phyloP scores from a whole-genome alignment of 1,140 invertebrate genomes.

The Hycleus cichorii region DNA sequence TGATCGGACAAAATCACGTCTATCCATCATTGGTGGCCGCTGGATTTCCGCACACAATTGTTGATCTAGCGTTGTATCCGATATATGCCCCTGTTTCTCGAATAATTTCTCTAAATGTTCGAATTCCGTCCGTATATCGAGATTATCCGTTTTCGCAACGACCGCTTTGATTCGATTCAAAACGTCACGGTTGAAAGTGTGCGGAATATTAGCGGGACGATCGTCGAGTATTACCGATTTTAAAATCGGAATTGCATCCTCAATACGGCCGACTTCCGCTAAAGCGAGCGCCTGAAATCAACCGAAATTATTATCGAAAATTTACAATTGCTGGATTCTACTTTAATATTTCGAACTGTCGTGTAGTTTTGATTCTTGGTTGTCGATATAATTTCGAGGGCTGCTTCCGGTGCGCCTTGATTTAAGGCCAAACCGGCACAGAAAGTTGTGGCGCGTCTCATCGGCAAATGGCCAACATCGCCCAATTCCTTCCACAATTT shows the following conservation, averaged over 20 bases:
- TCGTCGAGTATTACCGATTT: slow-evolving; percentile 51
- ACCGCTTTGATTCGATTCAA: slow-evolving; percentile 41
- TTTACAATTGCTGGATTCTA: slow-evolving; percentile 29
- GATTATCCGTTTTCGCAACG: slow-evolving; percentile 34
- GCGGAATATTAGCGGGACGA: slow-evolving; percentile 40
- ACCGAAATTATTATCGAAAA: not conserved
- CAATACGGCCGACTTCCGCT: slow-evolving; percentile 50
- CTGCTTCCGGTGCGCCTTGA: slow-evolving; percentile 56
- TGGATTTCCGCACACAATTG: slow-evolving; percentile 39
- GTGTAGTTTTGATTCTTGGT: slow-evolving; percentile 52
- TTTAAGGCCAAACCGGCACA: slow-evolving; percentile 59
- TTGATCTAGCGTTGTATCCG: slow-evolving; percentile 36
- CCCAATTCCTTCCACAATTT: slow-evolving; percentile 53
- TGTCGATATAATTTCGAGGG: slow-evolving; percentile 56
- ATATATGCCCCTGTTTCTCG: slow-evolving; percentile 39
- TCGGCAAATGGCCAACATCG: slow-evolving; percentile 45
- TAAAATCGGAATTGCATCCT: slow-evolving; percentile 58
- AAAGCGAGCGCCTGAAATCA: slow-evolving; percentile 48
- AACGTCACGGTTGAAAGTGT: slow-evolving; percentile 48
- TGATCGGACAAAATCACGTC: not conserved
- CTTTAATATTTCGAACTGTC: slow-evolving; percentile 60
- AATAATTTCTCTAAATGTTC: slow-evolving; percentile 41
- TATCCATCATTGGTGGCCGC: slow-evolving; percentile 11
- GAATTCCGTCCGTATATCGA: slow-evolving; percentile 42
- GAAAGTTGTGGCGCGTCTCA: slow-evolving; percentile 54